phyloP scores from a whole-genome alignment of 2,113 vertebrate species.

The Eurypyga helias region DNA sequence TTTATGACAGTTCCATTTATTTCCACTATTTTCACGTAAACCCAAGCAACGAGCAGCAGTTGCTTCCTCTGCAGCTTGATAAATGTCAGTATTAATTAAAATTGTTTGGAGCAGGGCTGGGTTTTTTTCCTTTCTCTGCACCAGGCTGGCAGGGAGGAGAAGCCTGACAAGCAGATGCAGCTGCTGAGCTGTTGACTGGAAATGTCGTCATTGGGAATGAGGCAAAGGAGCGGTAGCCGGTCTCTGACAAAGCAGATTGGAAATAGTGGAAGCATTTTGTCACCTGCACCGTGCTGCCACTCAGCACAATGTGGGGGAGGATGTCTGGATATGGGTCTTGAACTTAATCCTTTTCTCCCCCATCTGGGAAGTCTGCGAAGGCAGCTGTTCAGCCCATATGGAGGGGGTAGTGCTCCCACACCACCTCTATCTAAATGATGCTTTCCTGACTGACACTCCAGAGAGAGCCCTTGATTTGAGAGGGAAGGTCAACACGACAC shows the following conservation, averaged over 20 bases:
- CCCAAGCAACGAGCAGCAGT: constrained; percentile 52
- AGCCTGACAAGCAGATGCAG: constrained; percentile 49
- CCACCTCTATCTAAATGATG: background rate
- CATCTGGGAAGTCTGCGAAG: constrained; percentile 21
- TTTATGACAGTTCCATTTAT: constrained; percentile 70
- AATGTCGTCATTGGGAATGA: background rate
- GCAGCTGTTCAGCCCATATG: constrained; percentile 63
- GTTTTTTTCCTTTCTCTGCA: constrained; percentile 1
- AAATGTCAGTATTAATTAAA: constrained; percentile 75
- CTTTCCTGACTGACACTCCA: background rate
- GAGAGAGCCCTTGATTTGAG: constrained; percentile 22
- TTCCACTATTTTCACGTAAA: constrained; percentile 59
- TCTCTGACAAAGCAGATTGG: background rate
- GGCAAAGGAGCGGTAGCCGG: background rate
- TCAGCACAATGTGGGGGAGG: background rate
- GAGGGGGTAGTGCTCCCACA: background rate
- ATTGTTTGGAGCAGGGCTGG: background rate
- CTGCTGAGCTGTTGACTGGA: constrained; percentile 62
- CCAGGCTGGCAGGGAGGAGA: constrained; percentile 42
- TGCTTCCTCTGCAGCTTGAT: constrained; percentile 64
- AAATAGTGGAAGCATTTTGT: constrained; percentile 50
- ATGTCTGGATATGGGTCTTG: constrained; percentile 17
- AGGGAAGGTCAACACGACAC: constrained; percentile 12
- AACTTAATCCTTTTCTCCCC: constrained; percentile 48
- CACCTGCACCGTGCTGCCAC: background rate